A percentile compares a stretch with the other conserved stretches of the same genome.
These are phyloP conservation scores for Diarsia brunnea DNA, from an alignment of 2,888 invertebrate genomes.

Conservation along the genomic window DNA sequence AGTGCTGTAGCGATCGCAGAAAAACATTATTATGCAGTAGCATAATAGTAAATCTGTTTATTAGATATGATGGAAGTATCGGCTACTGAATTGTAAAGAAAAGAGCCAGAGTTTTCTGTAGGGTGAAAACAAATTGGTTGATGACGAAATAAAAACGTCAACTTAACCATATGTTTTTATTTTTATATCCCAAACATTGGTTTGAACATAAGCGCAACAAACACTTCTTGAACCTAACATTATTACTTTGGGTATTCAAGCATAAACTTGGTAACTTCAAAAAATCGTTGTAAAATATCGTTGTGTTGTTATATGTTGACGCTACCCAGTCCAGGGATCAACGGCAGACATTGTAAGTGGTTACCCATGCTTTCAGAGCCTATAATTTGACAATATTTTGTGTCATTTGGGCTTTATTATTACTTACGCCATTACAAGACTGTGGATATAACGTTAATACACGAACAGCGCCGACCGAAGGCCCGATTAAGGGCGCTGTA, in stretches of 20 bases:
- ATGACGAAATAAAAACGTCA: background rate
- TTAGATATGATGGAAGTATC: background rate
- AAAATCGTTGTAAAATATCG: background rate
- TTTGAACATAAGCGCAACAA: background rate
- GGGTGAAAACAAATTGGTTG: background rate
- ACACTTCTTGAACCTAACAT: background rate
- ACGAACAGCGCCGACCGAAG: constrained; percentile 81
- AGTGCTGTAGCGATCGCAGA: constrained; percentile 77
- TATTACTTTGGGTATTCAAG: background rate
- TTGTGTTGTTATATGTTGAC: constrained; percentile 72
- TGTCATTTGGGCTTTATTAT: constrained; percentile 91
- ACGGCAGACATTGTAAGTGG: constrained; percentile 88
- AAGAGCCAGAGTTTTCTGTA: background rate
- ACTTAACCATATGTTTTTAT: background rate
- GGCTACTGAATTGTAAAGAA: background rate
- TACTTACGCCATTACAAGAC: constrained; percentile 89
- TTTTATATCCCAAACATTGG: background rate
- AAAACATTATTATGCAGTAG: too few species aligned
- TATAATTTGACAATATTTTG: constrained; percentile 91
- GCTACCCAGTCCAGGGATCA: constrained; percentile 81
- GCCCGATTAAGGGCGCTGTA: constrained; percentile 88
- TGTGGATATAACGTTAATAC: constrained; percentile 89
- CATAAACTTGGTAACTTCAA: background rate
- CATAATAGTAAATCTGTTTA: too few species aligned
- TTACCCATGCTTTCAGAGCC: constrained; percentile 89